These are phyloP conservation scores for Eurypyga helias DNA, from an alignment of 2,113 vertebrate species.

Conservation along the genomic window DNA sequence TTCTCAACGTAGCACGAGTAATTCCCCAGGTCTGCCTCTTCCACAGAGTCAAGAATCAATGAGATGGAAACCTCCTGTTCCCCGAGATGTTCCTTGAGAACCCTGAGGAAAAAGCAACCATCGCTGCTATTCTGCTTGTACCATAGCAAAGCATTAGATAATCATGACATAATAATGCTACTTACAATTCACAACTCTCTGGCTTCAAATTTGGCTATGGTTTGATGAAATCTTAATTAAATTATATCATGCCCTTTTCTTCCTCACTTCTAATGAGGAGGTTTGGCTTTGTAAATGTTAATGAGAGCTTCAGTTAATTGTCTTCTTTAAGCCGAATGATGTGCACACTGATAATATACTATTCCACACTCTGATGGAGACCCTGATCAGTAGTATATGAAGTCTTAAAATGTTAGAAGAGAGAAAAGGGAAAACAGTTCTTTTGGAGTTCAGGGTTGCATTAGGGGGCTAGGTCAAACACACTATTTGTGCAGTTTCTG, in stretches of 20 bases:
- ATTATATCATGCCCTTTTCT: slow-evolving; percentile 63
- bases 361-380: slow-evolving; percentile 15
- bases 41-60: slow-evolving; percentile 91
- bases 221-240: slow-evolving; percentile 73
- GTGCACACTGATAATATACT: slow-evolving; percentile 23
- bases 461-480: background rate
- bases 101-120: slow-evolving; percentile 74
- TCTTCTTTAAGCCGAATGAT: slow-evolving; percentile 58
- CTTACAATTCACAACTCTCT: background rate
- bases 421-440: background rate
- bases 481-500: background rate
- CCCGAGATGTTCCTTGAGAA: slow-evolving; percentile 94
- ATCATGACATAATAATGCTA: slow-evolving; percentile 21
- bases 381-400: background rate
- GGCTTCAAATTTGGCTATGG: slow-evolving; percentile 39
- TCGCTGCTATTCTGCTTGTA: background rate
- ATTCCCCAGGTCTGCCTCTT: slow-evolving; percentile 95
- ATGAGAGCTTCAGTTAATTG: slow-evolving; percentile 72
- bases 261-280: slow-evolving; percentile 68
- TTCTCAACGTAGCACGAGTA: slow-evolving; percentile 98
- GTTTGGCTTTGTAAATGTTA: slow-evolving; percentile 69
- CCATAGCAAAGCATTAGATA: background rate
- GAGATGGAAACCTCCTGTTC: slow-evolving; percentile 98
- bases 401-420: slow-evolving; percentile 23
- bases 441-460: background rate